Conservation (phyloP, 2,888 invertebrate species). For the Criorhina ranunculi region DNA sequence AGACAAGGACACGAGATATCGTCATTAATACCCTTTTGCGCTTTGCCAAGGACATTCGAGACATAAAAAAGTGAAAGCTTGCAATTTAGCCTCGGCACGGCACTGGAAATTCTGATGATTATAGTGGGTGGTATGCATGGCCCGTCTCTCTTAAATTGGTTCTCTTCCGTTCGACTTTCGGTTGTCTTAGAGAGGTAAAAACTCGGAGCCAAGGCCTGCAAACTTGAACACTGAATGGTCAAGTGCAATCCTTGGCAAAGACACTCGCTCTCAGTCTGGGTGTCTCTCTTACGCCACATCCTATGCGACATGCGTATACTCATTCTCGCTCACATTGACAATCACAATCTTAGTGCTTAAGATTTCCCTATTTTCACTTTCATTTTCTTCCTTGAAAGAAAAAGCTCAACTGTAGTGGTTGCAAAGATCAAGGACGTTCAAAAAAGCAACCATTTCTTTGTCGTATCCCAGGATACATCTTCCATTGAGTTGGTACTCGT, state of each 20-base stretch:
- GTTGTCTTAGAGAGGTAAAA: slow-evolving; percentile 2
- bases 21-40: slow-evolving; percentile 81
- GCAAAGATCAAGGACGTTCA: slow-evolving; percentile 85
- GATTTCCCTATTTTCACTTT: slow-evolving; percentile 67
- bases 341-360: slow-evolving; percentile 42
- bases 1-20: slow-evolving; percentile 58
- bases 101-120: slow-evolving; percentile 10
- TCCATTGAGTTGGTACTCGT: neutral
- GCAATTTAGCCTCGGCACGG: slow-evolving; percentile 58
- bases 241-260: slow-evolving; percentile 74
- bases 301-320: slow-evolving; percentile 61
- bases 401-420: slow-evolving; percentile 77
- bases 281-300: slow-evolving; percentile 40
- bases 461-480: slow-evolving; percentile 50
- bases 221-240: slow-evolving; percentile 54
- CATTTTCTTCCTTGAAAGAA: slow-evolving; percentile 68
- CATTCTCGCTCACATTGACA: slow-evolving; percentile 54
- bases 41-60: slow-evolving; percentile 84
- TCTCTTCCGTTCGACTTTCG: slow-evolving; percentile 40
- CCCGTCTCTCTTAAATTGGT: slow-evolving; percentile 56
- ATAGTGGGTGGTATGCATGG: slow-evolving; percentile 39
- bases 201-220: neutral
- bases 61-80: slow-evolving; percentile 82
- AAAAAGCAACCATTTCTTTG: slow-evolving; percentile 78
- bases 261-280: slow-evolving; percentile 27